phyloP scores from a whole-genome alignment of 2,113 vertebrate genomes.

The Heteronetta atricapilla region DNA sequence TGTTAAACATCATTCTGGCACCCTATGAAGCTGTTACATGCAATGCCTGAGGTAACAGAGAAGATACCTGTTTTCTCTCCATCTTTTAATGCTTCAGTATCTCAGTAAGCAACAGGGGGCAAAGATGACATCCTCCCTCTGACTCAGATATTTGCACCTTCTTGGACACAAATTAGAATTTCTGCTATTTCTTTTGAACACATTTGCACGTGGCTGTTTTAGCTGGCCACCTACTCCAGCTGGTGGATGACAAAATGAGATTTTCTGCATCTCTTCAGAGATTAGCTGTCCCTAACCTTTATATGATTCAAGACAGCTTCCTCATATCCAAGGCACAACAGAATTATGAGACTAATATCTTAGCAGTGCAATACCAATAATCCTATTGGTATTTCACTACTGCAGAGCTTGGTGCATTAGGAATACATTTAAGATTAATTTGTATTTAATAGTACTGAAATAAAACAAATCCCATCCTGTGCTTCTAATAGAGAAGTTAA shows the following conservation, averaged over 20 bases:
- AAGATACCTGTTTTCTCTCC: neutral
- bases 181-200: neutral
- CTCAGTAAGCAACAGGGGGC: neutral
- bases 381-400: neutral
- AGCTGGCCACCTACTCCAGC: neutral
- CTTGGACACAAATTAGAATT: neutral
- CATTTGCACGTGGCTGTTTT: neutral
- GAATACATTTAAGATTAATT: neutral
- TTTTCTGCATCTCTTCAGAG: neutral
- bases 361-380: neutral
- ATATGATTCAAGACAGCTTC: accelerated
- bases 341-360: neutral
- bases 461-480: neutral
- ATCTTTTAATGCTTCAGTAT: neutral
- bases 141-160: neutral
- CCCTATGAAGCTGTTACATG: neutral
- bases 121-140: neutral
- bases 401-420: neutral
- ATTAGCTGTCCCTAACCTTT: neutral
- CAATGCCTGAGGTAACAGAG: neutral
- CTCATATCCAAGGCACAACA: neutral
- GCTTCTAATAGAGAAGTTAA: neutral
- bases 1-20: neutral
- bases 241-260: neutral
- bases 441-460: neutral